phyloP scores from a whole-genome alignment of 2,888 invertebrate genomes.

The Phymatocera aterrima region DNA sequence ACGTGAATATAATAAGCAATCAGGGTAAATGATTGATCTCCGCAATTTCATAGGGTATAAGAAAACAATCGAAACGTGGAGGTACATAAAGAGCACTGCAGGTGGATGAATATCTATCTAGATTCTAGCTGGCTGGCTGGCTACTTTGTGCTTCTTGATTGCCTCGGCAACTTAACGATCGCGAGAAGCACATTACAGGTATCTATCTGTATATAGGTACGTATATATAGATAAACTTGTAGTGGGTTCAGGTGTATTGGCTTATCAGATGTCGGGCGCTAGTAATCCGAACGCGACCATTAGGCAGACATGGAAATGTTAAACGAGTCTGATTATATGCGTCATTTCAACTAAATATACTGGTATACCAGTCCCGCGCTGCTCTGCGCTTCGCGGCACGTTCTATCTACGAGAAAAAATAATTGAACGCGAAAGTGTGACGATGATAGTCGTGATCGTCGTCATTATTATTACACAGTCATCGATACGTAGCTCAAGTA shows the following conservation, averaged over 20 bases:
- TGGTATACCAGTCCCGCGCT: too few species aligned
- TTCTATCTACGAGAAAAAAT: too few species aligned
- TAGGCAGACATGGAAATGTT: constrained; percentile 14
- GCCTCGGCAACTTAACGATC: constrained; percentile 31
- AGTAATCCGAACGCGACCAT: constrained; percentile 36
- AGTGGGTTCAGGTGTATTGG: constrained; percentile 30
- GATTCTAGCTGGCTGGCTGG: too few species aligned
- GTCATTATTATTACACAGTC: too few species aligned
- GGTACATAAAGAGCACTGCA: not conserved
- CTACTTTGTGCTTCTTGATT: constrained; percentile 37
- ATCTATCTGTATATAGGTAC: not conserved
- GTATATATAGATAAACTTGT: not conserved
- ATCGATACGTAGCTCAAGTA: too few species aligned
- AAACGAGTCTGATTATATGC: not conserved
- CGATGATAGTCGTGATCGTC: too few species aligned
- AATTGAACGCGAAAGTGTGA: too few species aligned
- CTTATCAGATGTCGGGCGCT: constrained; percentile 37
- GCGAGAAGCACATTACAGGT: constrained; percentile 27
- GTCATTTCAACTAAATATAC: not conserved
- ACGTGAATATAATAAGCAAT: too few species aligned
- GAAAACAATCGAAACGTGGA: constrained; percentile 9
- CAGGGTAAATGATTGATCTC: not conserved
- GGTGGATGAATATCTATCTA: constrained; percentile 12
- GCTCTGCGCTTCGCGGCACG: too few species aligned
- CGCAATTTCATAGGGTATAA: not conserved